Percentiles rank a stretch among this genome's conserved stretches.
Evolutionary conservation across 2,797 vertebrate genomes (phyloP).

Genomic region (Avahi laniger): DNA sequence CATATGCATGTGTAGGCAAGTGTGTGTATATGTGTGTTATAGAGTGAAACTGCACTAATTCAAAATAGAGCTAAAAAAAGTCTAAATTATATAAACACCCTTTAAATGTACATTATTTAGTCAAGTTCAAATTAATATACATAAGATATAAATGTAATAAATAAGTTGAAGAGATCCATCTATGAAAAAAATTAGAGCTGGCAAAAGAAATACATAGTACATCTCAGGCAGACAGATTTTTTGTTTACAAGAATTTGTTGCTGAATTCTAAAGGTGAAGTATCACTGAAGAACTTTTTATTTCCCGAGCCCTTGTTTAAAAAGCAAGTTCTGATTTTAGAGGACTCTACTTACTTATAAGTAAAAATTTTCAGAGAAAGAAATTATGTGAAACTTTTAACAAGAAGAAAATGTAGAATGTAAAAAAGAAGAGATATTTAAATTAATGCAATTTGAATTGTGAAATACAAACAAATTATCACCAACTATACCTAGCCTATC

Average conservation of each 20-base stretch:
- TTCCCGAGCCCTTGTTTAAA: not conserved
- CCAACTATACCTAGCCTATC: not conserved
- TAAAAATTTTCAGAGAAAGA: not conserved
- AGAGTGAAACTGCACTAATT: slow-evolving; percentile 10
- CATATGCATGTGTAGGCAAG: not conserved
- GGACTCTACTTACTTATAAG: not conserved
- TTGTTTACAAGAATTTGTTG: not conserved
- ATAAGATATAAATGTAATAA: not conserved
- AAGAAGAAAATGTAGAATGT: not conserved
- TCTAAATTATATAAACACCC: not conserved
- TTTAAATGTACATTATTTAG: not conserved
- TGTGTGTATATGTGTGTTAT: not conserved
- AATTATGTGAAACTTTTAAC: not conserved
- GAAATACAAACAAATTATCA: slow-evolving; percentile 6
- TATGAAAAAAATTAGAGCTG: not conserved
- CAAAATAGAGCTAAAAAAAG: slow-evolving; percentile 13
- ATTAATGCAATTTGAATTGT: not conserved
- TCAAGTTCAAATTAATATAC: not conserved
- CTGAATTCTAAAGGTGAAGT: not conserved
- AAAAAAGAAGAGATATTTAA: not conserved
- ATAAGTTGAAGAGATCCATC: not conserved
- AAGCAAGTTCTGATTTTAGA: not conserved
- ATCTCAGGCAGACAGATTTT: not conserved
- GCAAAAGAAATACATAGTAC: not conserved
- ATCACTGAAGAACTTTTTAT: not conserved